Base-by-base conservation (phyloP, 2,888 invertebrate species). In the Hyposoter dolosus region DNA sequence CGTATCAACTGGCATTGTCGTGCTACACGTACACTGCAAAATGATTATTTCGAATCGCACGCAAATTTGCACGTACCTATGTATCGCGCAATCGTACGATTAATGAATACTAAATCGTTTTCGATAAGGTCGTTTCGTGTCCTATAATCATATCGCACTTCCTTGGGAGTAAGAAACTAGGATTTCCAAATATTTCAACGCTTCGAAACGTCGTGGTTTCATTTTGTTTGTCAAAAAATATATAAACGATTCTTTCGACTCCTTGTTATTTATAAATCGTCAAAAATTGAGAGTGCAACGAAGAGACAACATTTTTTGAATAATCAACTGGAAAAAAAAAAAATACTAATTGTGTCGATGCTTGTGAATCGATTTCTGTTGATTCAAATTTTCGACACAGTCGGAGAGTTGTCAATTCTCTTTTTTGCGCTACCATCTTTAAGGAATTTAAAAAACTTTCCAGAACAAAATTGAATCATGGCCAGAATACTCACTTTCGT, bases 11-110 rank as follows among this genome's bases (percentile, higher is more conserved):
- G 32, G 17, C 45, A 77, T 43, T 74, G 40, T 74, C 43, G 23
- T 12, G 28, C 47, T 63, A 63, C 45, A n/a, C 23, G 75, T 79
- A 56, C 71, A 28, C 35, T n/a, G 50, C 50, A 47, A 43, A 72
- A 84, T 69, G 72, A 80, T 85, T 50, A 60, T 69, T 85, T 79
- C 12, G 71, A 81, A 83, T 76, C 76, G 81, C 72, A 81, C 47
- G 60, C 60, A 86, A 86, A 86, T 86, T 83, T 81, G 80, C 86
- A 86, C 83, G 80, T 77, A 83, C 65, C 28, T 50, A 56, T 66
- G 78, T 40, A 32, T 50, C 74, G 79, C 78, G 76, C 72, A 66
- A 82, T 86, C 56, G 68, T 81, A 83, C 86, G 86, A 28, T 68
- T 66, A 81, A 68, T 47, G 86, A 77, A 83, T 86, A 83, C 71